Evolutionary conservation across 2,888 invertebrate genomes (phyloP).

Genomic region (Mantis religiosa): DNA sequence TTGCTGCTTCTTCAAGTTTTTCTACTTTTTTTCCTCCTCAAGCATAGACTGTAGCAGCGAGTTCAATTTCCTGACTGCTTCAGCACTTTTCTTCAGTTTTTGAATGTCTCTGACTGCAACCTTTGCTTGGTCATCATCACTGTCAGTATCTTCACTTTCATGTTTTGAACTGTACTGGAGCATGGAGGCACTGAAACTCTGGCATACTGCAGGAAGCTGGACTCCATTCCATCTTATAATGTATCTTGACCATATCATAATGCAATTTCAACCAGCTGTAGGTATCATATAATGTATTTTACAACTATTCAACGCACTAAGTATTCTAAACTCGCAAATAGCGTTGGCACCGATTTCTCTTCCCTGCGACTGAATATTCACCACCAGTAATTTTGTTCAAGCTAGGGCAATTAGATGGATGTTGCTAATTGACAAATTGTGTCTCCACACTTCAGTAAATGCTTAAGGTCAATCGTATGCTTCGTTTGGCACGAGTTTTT

Average conservation of each 20-base stretch:
- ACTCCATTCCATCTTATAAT: background rate
- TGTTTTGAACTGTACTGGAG: background rate
- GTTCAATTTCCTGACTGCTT: conserved; percentile 19
- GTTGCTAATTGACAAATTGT: no score
- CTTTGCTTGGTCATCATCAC: background rate
- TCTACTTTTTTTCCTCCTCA: no score
- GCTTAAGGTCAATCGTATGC: no score
- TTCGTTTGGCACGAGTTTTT: no score
- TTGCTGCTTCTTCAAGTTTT: conserved; percentile 51
- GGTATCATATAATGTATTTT: background rate
- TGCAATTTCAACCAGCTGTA: background rate
- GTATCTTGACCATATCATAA: background rate
- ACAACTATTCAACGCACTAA: background rate
- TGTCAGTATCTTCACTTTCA: background rate
- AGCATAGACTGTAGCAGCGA: conserved; percentile 21
- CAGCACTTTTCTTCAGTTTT: conserved; percentile 1
- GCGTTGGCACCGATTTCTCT: background rate
- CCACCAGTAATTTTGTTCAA: no score
- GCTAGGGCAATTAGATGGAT: no score
- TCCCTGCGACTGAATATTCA: background rate
- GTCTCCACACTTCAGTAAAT: no score
- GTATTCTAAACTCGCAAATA: background rate
- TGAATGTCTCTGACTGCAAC: background rate
- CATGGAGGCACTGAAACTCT: background rate
- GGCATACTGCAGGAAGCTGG: background rate